A percentile compares a stretch with the other conserved stretches of the same genome.
Evolutionary conservation across 2,113 vertebrate genomes (phyloP).

Genomic region (Lutjanus erythropterus): DNA sequence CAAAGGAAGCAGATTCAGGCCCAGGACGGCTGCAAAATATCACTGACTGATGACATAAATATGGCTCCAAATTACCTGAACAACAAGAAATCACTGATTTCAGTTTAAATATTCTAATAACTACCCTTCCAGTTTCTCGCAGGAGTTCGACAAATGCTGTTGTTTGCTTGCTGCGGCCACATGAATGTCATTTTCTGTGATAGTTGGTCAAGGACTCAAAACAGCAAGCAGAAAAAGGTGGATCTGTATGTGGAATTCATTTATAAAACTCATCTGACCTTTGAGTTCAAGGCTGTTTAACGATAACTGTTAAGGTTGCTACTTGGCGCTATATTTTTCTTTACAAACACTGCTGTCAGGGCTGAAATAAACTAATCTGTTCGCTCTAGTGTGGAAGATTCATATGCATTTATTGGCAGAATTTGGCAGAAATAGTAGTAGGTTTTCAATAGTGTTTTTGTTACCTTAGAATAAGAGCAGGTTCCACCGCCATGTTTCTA

Average conservation of each 20-base stretch:
- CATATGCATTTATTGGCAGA: no score
- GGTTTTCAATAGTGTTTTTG: no score
- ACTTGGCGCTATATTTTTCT: background rate
- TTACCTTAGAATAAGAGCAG: no score
- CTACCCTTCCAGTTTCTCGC: background rate
- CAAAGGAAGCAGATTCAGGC: slow-evolving; percentile 27
- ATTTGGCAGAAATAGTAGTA: no score
- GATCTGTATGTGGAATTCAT: background rate
- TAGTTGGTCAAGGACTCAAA: background rate
- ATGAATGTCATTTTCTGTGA: background rate
- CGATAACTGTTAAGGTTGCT: background rate
- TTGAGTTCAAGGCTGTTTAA: background rate
- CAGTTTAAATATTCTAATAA: background rate
- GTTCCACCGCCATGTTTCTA: no score
- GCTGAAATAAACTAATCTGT: background rate
- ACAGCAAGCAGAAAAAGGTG: background rate
- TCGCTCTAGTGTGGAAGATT: no score
- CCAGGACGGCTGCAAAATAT: background rate
- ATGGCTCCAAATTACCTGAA: background rate
- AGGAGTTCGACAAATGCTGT: background rate
- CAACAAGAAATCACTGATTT: background rate
- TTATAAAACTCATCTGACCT: background rate
- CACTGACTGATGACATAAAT: slow-evolving; percentile 1
- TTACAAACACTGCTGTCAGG: background rate
- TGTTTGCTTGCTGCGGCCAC: slow-evolving; percentile 7